Evolutionary conservation across 2,797 vertebrate species (phyloP).

Genomic region (Fringilla coelebs): DNA sequence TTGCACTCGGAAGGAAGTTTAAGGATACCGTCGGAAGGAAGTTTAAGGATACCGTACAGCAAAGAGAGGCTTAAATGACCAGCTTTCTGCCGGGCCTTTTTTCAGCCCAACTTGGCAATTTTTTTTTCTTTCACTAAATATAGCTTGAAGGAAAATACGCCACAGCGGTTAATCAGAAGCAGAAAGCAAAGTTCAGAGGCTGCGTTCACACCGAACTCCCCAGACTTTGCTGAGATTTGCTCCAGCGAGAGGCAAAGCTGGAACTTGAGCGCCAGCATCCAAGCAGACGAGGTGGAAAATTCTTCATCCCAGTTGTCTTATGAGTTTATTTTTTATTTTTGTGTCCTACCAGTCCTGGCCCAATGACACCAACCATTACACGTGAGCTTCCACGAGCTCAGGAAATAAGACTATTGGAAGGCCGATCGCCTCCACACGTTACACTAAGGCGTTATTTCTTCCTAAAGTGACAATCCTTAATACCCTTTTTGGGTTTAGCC

Average conservation of each 20-base stretch:
- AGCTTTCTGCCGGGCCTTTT: slow-evolving; percentile 48
- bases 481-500: slow-evolving; percentile 76
- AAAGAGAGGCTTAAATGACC: slow-evolving; percentile 36
- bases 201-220: neutral
- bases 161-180: neutral
- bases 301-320: neutral
- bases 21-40: slow-evolving; percentile 46
- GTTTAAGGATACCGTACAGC: slow-evolving; percentile 29
- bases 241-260: neutral
- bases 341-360: neutral
- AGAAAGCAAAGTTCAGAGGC: slow-evolving; percentile 13
- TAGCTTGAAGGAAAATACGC: slow-evolving; percentile 45
- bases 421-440: neutral
- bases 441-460: slow-evolving; percentile 54
- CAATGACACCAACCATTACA: neutral
- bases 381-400: neutral
- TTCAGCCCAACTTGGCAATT: neutral
- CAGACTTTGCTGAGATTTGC: neutral
- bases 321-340: neutral
- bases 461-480: slow-evolving; percentile 74
- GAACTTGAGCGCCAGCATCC: neutral
- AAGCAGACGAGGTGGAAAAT: neutral
- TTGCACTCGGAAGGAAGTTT: slow-evolving; percentile 52
- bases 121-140: slow-evolving; percentile 9
- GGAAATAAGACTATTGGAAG: neutral